Evolutionary conservation across 92 coral and sea anemone species (phyloP).

Genomic region (Anthopleura xanthogrammica): DNA sequence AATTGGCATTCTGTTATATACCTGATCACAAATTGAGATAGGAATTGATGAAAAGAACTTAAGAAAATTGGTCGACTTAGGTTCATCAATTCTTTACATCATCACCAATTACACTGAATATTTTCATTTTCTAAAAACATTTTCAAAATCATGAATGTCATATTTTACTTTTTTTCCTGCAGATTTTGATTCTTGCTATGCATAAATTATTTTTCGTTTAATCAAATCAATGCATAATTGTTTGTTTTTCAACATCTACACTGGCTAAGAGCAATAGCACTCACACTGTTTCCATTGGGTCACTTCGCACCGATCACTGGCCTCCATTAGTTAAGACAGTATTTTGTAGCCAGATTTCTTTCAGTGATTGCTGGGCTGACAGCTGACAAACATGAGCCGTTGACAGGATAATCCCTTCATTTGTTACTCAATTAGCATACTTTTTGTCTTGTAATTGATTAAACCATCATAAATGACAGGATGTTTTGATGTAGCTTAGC

Average conservation of each 20-base stretch:
- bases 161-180: too few species aligned
- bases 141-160: too few species aligned
- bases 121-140: too few species aligned
- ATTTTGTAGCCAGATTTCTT: not conserved
- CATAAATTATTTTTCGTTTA: not conserved
- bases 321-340: not conserved
- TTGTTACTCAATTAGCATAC: not conserved
- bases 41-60: too few species aligned
- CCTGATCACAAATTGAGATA: too few species aligned
- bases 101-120: too few species aligned
- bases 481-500: not conserved
- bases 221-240: not conserved
- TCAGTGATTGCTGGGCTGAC: not conserved
- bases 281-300: too few species aligned
- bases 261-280: too few species aligned
- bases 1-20: too few species aligned
- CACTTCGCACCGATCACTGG: not conserved
- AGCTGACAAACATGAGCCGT: not conserved
- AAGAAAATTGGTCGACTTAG: too few species aligned
- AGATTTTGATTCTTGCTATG: not conserved
- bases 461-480: constrained; percentile 2
- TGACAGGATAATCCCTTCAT: not conserved
- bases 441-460: not conserved
- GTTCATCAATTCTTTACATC: too few species aligned
- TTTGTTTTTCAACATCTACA: not conserved